These are phyloP conservation scores for Eriosoma lanigerum DNA, from an alignment of 1,140 invertebrate genomes.

Conservation along the genomic window DNA sequence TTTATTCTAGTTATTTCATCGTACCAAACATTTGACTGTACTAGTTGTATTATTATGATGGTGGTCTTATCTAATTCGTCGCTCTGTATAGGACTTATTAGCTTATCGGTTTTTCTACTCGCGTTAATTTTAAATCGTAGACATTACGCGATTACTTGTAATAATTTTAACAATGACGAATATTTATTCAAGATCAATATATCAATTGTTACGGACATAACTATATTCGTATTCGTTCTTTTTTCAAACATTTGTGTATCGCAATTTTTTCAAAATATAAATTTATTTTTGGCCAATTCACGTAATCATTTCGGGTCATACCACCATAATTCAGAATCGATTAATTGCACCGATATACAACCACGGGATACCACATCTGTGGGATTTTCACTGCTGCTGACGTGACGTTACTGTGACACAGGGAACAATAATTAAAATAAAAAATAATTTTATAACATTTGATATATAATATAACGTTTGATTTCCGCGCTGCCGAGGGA, in stretches of 20 bases:
- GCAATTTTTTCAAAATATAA: background rate
- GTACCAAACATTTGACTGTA: background rate
- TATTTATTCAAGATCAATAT: background rate
- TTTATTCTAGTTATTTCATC: background rate
- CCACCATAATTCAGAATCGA: slow-evolving; percentile 6
- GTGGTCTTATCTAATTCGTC: background rate
- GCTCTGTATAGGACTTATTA: background rate
- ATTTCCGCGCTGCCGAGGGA: too few species aligned
- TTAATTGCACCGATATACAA: background rate
- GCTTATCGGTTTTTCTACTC: background rate
- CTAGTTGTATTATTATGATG: background rate
- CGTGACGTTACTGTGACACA: slow-evolving; percentile 54
- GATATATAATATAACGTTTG: too few species aligned
- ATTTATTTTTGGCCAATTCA: background rate
- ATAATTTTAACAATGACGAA: background rate
- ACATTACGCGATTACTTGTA: background rate
- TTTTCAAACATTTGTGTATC: background rate
- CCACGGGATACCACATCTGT: slow-evolving; percentile 56
- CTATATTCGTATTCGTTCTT: background rate
- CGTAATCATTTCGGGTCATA: slow-evolving; percentile 8
- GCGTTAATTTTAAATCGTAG: background rate
- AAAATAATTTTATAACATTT: too few species aligned
- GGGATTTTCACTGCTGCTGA: slow-evolving; percentile 55
- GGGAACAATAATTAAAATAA: too few species aligned
- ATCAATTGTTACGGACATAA: background rate